Base-by-base conservation (phyloP, 2,797 vertebrate species). In the Agapornis canus region DNA sequence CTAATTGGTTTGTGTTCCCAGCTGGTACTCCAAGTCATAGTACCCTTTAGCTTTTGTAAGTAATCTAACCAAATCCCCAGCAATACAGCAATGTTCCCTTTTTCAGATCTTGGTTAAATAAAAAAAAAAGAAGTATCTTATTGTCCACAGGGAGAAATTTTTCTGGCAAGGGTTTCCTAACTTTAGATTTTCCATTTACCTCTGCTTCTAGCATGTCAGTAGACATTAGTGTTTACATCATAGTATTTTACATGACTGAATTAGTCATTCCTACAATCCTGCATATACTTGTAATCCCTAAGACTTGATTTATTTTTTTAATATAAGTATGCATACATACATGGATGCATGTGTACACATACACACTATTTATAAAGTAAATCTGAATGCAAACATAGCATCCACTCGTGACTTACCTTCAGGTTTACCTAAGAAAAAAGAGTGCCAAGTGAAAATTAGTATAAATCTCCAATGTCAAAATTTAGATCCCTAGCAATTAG, bases 371-470 rank as follows among this genome's bases (percentile, higher is more conserved):
- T 66, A 18, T 26, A 49, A 37, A 61, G 40, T 32, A 39, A 90
- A 64, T 64, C 61, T 61, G 63, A 94, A 66, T 7, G 37, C 85
- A 93, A 91, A 87, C 82, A 94, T 32, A 72, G 47, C 75, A 76
- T 68, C 64, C 51, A 73, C 76, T 93, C 63, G 31, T 22, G 45
- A 77, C 82, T 98, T 98, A 98, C 97, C 97, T 98, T 97, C 97
- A 93, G 92, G 96, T 95, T 96, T 96, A 92, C 98, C 98, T 98
- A 94, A 90, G 82, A 78, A 94, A 16, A 65, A 77, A 76, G 73
- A 79, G 31, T 64, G 81, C 95, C 43, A 47, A 88, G 89, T 52
- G 59, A 94, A 91, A 92, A 90, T 71, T 25, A 89, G 14, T 39
- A 75, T 12, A 27, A 70, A 45, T 65, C 31, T 61, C 42, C 56